Conservation (phyloP, 2,797 vertebrate genomes). For the Xenentodon cancila region DNA sequence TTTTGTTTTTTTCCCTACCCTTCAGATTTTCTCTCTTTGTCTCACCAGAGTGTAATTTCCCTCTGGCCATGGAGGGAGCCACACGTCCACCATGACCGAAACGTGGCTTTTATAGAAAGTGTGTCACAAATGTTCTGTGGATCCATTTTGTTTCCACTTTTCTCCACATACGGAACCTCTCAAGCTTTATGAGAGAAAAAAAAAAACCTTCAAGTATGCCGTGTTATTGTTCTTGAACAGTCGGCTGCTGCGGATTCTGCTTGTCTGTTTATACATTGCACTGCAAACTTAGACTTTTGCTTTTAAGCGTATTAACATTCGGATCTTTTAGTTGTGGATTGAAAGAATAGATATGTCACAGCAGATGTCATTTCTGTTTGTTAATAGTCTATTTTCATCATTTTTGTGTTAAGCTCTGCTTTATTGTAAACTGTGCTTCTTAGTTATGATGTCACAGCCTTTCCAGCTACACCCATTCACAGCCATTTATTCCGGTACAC, state of each 20-base stretch:
- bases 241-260: constrained; percentile 52
- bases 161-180: constrained; percentile 72
- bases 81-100: constrained; percentile 30
- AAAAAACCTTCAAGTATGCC: constrained; percentile 71
- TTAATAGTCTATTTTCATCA: constrained; percentile 10
- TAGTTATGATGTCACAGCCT: background rate
- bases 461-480: too few relatives aligned
- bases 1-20: background rate
- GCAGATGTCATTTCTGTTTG: constrained; percentile 21
- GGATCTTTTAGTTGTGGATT: constrained; percentile 23
- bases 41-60: constrained; percentile 56
- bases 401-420: constrained; percentile 25
- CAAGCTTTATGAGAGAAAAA: constrained; percentile 73
- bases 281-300: constrained; percentile 14
- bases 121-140: constrained; percentile 61
- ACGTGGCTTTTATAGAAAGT: constrained; percentile 56
- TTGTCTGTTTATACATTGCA: constrained; percentile 25
- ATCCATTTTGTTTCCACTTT: constrained; percentile 54
- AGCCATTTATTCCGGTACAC: too few relatives aligned
- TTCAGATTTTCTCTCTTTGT: constrained; percentile 34
- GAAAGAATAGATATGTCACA: constrained; percentile 13
- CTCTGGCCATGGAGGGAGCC: constrained; percentile 41
- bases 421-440: background rate
- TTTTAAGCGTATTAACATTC: constrained; percentile 21
- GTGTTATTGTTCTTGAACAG: constrained; percentile 9